These are phyloP conservation scores for Nibea coibor DNA, from an alignment of 2,113 vertebrate genomes.

Conservation along the genomic window DNA sequence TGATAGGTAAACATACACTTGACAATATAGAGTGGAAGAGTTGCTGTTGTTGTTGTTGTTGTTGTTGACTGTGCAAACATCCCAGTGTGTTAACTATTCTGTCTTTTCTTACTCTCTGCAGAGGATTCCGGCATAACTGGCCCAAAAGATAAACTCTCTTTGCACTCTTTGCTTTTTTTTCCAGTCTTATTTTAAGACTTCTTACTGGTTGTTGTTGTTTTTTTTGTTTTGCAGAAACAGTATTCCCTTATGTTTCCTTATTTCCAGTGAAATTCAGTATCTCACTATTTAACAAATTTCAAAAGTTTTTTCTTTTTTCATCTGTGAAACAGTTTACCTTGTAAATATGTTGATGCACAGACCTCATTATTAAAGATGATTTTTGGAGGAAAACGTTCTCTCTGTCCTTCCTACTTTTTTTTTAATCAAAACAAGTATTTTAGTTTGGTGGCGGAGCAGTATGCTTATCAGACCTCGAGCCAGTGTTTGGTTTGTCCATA, in stretches of 20 bases:
- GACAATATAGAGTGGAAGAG: background rate
- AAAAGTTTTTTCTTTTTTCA: slow-evolving; percentile 40
- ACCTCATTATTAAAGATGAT: slow-evolving; percentile 67
- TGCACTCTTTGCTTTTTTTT: slow-evolving; percentile 8
- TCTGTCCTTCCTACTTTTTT: background rate
- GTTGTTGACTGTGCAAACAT: slow-evolving; percentile 5
- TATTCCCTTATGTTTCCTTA: background rate
- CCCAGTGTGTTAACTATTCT: background rate
- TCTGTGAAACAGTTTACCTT: slow-evolving; percentile 42
- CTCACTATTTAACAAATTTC: slow-evolving; percentile 47
- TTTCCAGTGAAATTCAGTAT: slow-evolving; percentile 18
- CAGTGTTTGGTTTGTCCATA: too few species aligned
- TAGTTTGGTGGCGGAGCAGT: background rate
- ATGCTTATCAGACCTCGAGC: background rate
- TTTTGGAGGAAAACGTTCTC: slow-evolving; percentile 41
- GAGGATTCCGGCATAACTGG: slow-evolving; percentile 92
- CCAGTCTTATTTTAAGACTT: slow-evolving; percentile 11
- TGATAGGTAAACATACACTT: slow-evolving; percentile 83
- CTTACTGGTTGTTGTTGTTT: background rate
- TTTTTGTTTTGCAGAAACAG: slow-evolving; percentile 19
- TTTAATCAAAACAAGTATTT: background rate
- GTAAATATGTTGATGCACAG: slow-evolving; percentile 64
- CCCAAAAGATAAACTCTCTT: slow-evolving; percentile 89
- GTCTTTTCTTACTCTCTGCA: slow-evolving; percentile 70
- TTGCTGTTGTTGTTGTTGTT: background rate